Conservation (phyloP, 2,888 invertebrate species). For the Pandemis cinnamomeana region DNA sequence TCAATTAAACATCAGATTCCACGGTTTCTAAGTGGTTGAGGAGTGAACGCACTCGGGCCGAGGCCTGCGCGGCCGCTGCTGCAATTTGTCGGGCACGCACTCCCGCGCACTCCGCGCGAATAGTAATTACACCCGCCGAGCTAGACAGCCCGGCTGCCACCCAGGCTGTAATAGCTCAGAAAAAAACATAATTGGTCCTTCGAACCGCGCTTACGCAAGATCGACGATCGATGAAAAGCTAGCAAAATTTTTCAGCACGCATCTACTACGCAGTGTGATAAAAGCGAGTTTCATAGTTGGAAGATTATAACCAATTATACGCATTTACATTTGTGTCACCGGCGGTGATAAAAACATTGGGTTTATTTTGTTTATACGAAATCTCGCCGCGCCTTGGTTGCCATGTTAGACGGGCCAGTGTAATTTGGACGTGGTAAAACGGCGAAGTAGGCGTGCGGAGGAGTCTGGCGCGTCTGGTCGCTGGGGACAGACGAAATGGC, state of each 20-base stretch:
- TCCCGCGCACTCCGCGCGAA: constrained; percentile 51
- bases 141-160: constrained; percentile 45
- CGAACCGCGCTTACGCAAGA: constrained; percentile 3
- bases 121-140: constrained; percentile 51
- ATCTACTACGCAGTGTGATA: constrained; percentile 17
- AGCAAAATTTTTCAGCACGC: neutral
- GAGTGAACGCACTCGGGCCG: constrained; percentile 49
- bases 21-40: constrained; percentile 48
- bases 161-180: constrained; percentile 29
- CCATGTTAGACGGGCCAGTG: constrained; percentile 39
- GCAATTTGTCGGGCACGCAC: constrained; percentile 54
- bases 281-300: constrained; percentile 29
- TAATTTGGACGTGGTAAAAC: constrained; percentile 19
- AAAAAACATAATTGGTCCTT: constrained; percentile 16
- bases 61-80: constrained; percentile 18
- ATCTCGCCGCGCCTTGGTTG: constrained; percentile 36
- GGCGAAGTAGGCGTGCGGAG: constrained; percentile 33
- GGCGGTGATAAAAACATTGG: constrained; percentile 49
- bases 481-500: constrained; percentile 48
- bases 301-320: constrained; percentile 44
- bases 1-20: constrained; percentile 51
- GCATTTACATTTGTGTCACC: constrained; percentile 43
- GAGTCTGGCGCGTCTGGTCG: constrained; percentile 34
- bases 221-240: neutral
- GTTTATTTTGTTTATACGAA: constrained; percentile 58